Base-by-base conservation (phyloP, 2,888 invertebrate species). In the Epistrophe grossulariae region DNA sequence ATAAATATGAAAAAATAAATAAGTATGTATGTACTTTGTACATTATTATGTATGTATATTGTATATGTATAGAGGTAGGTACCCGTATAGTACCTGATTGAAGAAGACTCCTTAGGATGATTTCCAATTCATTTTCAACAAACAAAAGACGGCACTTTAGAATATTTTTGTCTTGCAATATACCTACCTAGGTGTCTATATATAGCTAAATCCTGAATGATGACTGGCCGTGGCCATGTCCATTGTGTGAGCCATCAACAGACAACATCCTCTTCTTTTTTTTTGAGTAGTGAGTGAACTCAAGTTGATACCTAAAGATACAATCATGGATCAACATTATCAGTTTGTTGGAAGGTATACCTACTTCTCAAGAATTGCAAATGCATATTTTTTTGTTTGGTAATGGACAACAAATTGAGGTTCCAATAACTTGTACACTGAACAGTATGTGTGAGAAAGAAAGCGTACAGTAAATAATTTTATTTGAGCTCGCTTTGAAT, bases 1-100 rank as follows among this genome's bases (percentile, higher is more conserved):
- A 72, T 70, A 78, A 72, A 78, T 24, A 66, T 59, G 35, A 52
- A 19, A 48, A 79, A 73, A 62, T 24, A 62, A 24, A 28, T 19
- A 17, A 60, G 17, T 24, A 24, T 10, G 17, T 6, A 17, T 19
- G 15, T 62, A 24, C n/a, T 5, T 19, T 7, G n/a, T n/a, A n/a
- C n/a, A n/a, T n/a, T n/a, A n/a, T n/a, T n/a, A n/a, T n/a, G n/a
- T n/a, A n/a, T n/a, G n/a, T n/a, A n/a, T n/a, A n/a, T n/a, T n/a
- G n/a, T n/a, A n/a, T n/a, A n/a, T n/a, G n/a, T n/a, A n/a, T 10
- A 1, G 7, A 11, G 3, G n/a, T 11, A 11, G 8, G n/a, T 45
- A 64, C 28, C 24, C 13, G 40, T 40, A 19, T 31, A 5, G 5
- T 40, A 62, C 62, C 24, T 45, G 2, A 24, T n/a, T 2, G 24